A percentile compares a stretch with the other conserved stretches of the same genome.
Conservation (phyloP, 2,888 invertebrate species). For the Fabriciana adippe region DNA sequence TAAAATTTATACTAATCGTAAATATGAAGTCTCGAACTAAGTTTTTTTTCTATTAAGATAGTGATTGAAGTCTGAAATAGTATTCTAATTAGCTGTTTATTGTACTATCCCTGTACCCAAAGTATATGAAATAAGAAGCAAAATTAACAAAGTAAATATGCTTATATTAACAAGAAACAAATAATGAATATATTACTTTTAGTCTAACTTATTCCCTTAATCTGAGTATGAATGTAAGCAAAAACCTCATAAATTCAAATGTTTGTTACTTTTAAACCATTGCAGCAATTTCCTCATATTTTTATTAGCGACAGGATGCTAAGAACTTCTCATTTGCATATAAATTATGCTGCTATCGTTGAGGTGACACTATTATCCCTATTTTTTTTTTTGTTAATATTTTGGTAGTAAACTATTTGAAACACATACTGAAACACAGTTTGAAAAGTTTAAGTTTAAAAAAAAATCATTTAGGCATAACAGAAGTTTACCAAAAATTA, state of each 20-base stretch:
- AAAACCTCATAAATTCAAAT: too few relatives aligned
- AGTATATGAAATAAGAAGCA: neutral
- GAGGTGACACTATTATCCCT: neutral
- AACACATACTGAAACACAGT: too few relatives aligned
- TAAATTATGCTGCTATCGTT: neutral
- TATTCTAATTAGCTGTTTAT: neutral
- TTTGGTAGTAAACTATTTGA: too few relatives aligned
- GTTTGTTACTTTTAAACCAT: neutral
- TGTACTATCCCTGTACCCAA: neutral
- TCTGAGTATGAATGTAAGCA: too few relatives aligned
- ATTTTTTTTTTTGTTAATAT: neutral
- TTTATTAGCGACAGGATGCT: neutral
- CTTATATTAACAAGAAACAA: too few relatives aligned
- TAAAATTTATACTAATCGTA: conserved; percentile 15
- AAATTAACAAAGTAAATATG: too few relatives aligned
- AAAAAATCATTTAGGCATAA: too few relatives aligned
- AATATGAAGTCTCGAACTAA: too few relatives aligned
- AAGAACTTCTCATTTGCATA: neutral
- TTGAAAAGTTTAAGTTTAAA: too few relatives aligned
- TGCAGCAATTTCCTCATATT: neutral
- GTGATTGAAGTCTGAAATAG: neutral
- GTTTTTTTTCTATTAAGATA: neutral
- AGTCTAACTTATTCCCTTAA: too few relatives aligned
- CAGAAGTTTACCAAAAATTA: too few relatives aligned
- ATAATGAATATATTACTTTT: too few relatives aligned